phyloP scores from a whole-genome alignment of 2,113 vertebrate genomes.

The Gambusia holbrooki region DNA sequence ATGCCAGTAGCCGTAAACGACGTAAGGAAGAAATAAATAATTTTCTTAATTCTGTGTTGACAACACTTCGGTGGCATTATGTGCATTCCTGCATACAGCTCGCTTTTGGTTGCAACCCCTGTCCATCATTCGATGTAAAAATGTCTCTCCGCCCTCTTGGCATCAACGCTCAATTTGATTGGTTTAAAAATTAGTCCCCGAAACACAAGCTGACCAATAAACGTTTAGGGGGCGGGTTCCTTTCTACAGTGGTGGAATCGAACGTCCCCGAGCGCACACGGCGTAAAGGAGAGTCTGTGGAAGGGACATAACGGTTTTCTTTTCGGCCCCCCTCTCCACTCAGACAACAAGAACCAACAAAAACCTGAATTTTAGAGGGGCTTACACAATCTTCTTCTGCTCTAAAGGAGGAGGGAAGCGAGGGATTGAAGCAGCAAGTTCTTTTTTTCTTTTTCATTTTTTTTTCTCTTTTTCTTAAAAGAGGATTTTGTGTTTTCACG shows the following conservation, averaged over 20 bases:
- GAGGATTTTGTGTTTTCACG: slow-evolving; percentile 75
- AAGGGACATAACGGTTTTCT: slow-evolving; percentile 75
- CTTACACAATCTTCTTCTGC: slow-evolving; percentile 64
- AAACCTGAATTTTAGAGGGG: slow-evolving; percentile 53
- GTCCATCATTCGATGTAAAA: slow-evolving; percentile 49
- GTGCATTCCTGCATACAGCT: slow-evolving; percentile 45
- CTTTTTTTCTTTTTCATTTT: slow-evolving; percentile 60
- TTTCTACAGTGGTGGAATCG: slow-evolving; percentile 76
- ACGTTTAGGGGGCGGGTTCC: slow-evolving; percentile 43
- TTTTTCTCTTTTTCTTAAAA: slow-evolving; percentile 47
- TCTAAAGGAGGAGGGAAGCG: slow-evolving; percentile 72
- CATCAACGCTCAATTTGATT: slow-evolving; percentile 42
- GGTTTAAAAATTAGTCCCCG: slow-evolving; percentile 35
- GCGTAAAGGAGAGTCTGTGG: slow-evolving; percentile 72
- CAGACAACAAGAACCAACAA: slow-evolving; percentile 63
- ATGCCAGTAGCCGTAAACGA: background rate
- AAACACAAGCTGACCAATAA: slow-evolving; percentile 65
- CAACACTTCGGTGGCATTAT: slow-evolving; percentile 38
- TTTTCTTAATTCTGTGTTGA: slow-evolving; percentile 47
- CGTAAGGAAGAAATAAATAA: slow-evolving; percentile 24
- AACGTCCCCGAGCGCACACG: slow-evolving; percentile 76
- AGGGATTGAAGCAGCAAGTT: slow-evolving; percentile 78
- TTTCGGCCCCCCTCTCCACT: slow-evolving; percentile 55
- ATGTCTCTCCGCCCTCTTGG: slow-evolving; percentile 16
- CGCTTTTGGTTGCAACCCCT: slow-evolving; percentile 52